Base-by-base conservation (phyloP, 2,888 invertebrate genomes). In the Athrips mouffetella region DNA sequence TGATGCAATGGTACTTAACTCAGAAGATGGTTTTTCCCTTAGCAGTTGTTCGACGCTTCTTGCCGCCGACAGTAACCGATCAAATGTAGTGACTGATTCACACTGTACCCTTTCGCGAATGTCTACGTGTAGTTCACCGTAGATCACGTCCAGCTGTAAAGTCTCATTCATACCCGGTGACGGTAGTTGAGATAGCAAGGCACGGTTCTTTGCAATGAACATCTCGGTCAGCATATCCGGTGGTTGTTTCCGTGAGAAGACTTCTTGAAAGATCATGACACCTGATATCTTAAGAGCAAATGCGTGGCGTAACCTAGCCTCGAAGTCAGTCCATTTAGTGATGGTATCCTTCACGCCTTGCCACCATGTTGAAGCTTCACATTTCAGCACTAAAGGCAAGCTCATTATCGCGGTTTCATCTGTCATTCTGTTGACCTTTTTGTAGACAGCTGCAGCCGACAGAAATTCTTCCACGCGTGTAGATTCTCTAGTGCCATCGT, bases 321-420 rank as follows among this genome's bases (percentile, higher is more conserved):
- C 57, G 11, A 57, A 59, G 15, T 54, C 56, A 3, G 25, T 39
- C 58, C 59, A 58, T 23, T 48, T 54, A 0, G 16, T 7, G 16
- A 47, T 48, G 5, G n/a, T 33, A 11, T 46, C 42, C 41, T 52
- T 57, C 2, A 29, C 33, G 33, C 25, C 48, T 23, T 50, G 39
- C 58, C 58, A 58, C 58, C 58, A 58, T 16, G 13, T 31, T 2
- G 45, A 44, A 10, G 58, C 58, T 25, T 54, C 48, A 6, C 47
- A 50, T 27, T 50, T 57, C 4, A 58, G 13, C 5, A 58, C 35
- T 5, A 52, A 23, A 0, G 50, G 54, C 21, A 59, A 37, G 15
- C 48, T 50, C 4, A 35, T 25, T n/a, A 58, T 10, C 3, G 59
- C 58, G 29, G 56, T 49, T n/a, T 6, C 18, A 30, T 58, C 59